Evolutionary conservation across 2,888 invertebrate species (phyloP).

Genomic region (Copidosoma aretas): DNA sequence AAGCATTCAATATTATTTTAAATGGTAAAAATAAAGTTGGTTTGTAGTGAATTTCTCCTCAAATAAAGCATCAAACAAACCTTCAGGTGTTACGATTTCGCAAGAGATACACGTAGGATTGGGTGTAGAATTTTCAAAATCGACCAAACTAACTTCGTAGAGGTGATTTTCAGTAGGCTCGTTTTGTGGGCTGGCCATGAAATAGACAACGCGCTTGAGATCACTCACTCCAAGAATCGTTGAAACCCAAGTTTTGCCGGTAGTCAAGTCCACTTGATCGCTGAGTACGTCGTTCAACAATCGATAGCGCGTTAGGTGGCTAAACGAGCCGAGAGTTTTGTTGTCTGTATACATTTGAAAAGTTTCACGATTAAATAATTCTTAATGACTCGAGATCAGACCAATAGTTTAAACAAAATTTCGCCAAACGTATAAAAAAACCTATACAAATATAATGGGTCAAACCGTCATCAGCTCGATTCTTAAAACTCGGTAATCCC

Average conservation of each 20-base stretch:
- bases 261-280: constrained; percentile 50
- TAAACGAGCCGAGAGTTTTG: constrained; percentile 50
- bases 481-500: too few relatives aligned
- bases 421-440: too few relatives aligned
- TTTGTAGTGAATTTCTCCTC: too few relatives aligned
- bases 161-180: constrained; percentile 76
- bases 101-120: constrained; percentile 75
- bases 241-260: constrained; percentile 47
- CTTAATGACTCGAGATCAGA: not conserved
- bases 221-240: constrained; percentile 46
- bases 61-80: constrained; percentile 43
- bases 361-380: too few relatives aligned
- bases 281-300: constrained; percentile 37
- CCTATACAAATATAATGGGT: too few relatives aligned
- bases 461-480: too few relatives aligned
- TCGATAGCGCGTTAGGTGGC: constrained; percentile 54
- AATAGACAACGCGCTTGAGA: constrained; percentile 67
- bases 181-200: constrained; percentile 69
- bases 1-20: not conserved
- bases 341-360: constrained; percentile 13
- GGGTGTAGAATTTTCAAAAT: constrained; percentile 64
- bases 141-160: constrained; percentile 58
- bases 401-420: not conserved
- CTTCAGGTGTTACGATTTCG: constrained; percentile 66
- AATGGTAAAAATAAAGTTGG: not conserved